These are phyloP conservation scores for Plebejus anna DNA, from an alignment of 2,888 invertebrate genomes.

Conservation along the genomic window DNA sequence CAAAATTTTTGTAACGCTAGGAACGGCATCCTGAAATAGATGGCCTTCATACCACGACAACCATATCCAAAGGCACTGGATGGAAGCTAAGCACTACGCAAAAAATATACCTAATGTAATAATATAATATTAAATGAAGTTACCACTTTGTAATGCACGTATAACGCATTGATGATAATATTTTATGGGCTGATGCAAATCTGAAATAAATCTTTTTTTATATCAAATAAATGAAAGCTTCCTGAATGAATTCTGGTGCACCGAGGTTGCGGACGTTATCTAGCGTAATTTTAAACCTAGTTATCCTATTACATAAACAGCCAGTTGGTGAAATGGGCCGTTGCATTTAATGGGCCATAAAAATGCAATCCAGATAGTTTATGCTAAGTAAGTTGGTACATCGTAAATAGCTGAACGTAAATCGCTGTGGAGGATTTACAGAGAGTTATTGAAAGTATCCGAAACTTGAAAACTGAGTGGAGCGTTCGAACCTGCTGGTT, in stretches of 20 bases:
- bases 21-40: too few species aligned
- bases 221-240: too few species aligned
- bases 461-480: neutral
- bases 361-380: constrained; percentile 21
- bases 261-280: neutral
- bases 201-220: too few species aligned
- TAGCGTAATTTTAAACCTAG: neutral
- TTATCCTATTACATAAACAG: constrained; percentile 18
- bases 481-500: neutral
- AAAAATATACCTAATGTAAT: too few species aligned
- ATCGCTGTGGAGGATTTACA: neutral
- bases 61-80: too few species aligned
- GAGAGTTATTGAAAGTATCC: constrained; percentile 16
- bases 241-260: neutral
- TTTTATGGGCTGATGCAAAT: too few species aligned
- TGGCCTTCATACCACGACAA: too few species aligned
- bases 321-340: constrained; percentile 9
- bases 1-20: too few species aligned
- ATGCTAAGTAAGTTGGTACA: constrained; percentile 12
- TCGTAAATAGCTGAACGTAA: constrained; percentile 19
- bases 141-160: too few species aligned
- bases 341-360: constrained; percentile 17
- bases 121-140: too few species aligned
- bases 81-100: too few species aligned
- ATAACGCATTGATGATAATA: too few species aligned